Conservation (phyloP, 92 coral and sea anemone genomes). For the Bergia sp. region DNA sequence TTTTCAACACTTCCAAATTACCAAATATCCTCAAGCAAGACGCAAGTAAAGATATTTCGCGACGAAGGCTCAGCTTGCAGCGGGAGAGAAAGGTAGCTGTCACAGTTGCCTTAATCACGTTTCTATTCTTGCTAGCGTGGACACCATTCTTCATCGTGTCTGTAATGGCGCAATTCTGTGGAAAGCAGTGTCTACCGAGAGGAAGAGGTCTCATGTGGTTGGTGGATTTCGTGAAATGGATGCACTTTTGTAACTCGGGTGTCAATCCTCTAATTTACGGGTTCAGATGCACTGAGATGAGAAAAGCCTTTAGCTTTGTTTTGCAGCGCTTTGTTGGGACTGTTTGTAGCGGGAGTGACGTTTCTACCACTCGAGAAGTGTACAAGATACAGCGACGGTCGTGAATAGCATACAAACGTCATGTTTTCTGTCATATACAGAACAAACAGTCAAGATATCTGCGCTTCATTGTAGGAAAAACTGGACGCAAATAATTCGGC, state of each 20-base stretch:
- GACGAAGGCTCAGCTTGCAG: slow-evolving; percentile 40
- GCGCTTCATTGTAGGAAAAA: too few species aligned
- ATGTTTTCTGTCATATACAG: neutral
- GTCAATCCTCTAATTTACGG: slow-evolving; percentile 82
- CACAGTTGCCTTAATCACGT: slow-evolving; percentile 67
- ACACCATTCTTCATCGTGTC: slow-evolving; percentile 74
- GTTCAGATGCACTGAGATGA: slow-evolving; percentile 72
- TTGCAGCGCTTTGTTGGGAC: neutral
- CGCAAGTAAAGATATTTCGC: neutral
- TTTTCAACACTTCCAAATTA: slow-evolving; percentile 63
- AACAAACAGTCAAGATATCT: too few species aligned
- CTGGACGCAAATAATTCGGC: too few species aligned
- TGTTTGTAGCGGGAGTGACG: slow-evolving; percentile 7
- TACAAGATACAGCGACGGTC: neutral
- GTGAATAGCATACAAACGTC: neutral
- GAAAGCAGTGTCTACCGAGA: slow-evolving; percentile 12
- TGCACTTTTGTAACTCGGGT: slow-evolving; percentile 83
- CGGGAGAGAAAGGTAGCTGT: slow-evolving; percentile 67
- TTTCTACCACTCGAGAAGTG: neutral
- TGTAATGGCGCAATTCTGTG: slow-evolving; percentile 63
- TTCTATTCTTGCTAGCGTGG: slow-evolving; percentile 71
- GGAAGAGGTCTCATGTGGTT: slow-evolving; percentile 34
- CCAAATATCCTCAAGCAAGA: slow-evolving; percentile 55
- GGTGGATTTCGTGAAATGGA: slow-evolving; percentile 75
- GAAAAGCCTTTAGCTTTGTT: slow-evolving; percentile 54